phyloP scores from a whole-genome alignment of 2,888 invertebrate genomes.

The Himalopsyche japonica region DNA sequence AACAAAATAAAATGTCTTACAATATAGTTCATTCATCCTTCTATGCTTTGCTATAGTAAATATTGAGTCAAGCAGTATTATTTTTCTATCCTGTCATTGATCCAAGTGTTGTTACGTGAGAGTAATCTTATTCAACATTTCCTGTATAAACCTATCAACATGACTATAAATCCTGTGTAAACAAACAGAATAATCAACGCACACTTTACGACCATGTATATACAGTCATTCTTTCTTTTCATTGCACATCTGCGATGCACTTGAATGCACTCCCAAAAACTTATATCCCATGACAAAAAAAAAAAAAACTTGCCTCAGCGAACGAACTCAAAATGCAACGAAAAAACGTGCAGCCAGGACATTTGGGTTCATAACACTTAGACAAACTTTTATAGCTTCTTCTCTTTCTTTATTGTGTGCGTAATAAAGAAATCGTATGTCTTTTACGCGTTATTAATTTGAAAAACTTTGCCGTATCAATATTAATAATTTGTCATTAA shows the following conservation, averaged over 20 bases:
- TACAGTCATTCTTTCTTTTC: neutral
- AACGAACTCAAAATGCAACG: neutral
- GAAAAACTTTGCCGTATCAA: neutral
- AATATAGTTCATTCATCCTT: too few relatives aligned
- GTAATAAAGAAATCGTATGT: neutral
- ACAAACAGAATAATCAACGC: neutral
- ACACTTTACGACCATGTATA: neutral
- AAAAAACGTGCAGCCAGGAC: neutral
- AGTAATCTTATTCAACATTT: too few relatives aligned
- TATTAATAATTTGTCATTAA: too few relatives aligned
- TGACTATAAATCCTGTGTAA: neutral
- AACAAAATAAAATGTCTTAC: too few relatives aligned
- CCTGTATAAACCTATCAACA: neutral
- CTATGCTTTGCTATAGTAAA: too few relatives aligned
- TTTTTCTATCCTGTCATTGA: too few relatives aligned
- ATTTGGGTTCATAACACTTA: neutral
- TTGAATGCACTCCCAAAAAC: slow-evolving; percentile 3
- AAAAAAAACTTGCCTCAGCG: neutral
- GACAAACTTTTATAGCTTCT: neutral
- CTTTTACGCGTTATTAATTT: neutral
- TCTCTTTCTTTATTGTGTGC: neutral
- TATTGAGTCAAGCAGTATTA: too few relatives aligned
- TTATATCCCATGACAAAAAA: neutral
- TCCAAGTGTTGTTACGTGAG: too few relatives aligned
- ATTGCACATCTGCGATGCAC: slow-evolving; percentile 13